Base-by-base conservation (phyloP, 2,797 vertebrate genomes). In the Poecile montanus region DNA sequence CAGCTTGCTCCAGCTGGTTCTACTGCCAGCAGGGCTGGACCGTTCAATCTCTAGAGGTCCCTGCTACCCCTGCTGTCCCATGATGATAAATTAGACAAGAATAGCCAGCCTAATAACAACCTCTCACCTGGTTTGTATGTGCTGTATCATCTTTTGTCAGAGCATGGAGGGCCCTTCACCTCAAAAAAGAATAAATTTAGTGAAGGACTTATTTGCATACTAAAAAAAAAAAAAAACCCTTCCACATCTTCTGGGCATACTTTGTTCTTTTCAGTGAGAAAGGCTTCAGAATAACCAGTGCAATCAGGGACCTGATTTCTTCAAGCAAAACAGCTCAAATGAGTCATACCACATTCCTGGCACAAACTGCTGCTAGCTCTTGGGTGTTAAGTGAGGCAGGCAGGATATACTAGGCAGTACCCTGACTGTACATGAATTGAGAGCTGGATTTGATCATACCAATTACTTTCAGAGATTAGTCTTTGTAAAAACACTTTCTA, bases 321-420 rank as follows among this genome's bases (percentile, higher is more conserved):
- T 91, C 83, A 91, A 93, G 88, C 57, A 88, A 86, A 80, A 51
- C 80, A 81, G 66, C 84, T 94, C 85, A 77, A 51, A 78, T 78
- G 87, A 94, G 21, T 91, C 81, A 77, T 77, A 77, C n/a, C 45
- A 17, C 63, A 91, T 91, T 96, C 89, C 81, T 87, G 84, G 89
- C 92, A 92, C 85, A 71, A 77, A 48, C 66, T 77, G 65, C 81
- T 87, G 88, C 66, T 84, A n/a, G 61, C 57, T 81, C 87, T n/a
- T 60, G 70, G 85, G 76, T 70, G 57, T 79, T 90, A 88, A 93
- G 30, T 62, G 56, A 76, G 74, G 71, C 22, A 57, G 50, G 74
- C 70, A 95, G 77, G 77, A 56, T 44, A 77, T 3, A 58, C 65
- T 1, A n/a, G n/a, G n/a, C n/a, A n/a, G 56, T 48, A 70, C 70